phyloP scores from a whole-genome alignment of 2,113 vertebrate species.

The Pyxicephalus adspersus region DNA sequence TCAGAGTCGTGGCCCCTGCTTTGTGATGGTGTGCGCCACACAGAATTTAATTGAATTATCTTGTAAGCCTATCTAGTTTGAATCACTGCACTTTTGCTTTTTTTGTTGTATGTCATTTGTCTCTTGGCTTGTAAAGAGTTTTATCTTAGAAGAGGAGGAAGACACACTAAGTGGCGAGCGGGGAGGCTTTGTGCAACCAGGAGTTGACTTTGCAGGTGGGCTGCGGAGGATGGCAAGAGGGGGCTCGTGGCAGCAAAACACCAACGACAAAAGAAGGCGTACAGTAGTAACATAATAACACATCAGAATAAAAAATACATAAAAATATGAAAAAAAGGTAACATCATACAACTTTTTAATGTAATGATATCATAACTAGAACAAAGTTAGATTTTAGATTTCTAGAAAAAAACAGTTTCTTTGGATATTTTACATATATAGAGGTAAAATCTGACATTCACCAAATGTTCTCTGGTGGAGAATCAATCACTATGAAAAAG shows the following conservation, averaged over 20 bases:
- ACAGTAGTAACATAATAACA: background rate
- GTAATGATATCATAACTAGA: no score
- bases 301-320: background rate
- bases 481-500: no score
- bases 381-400: no score
- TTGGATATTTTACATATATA: no score
- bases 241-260: background rate
- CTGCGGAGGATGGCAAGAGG: background rate
- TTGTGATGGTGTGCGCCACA: slow-evolving; percentile 78
- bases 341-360: no score
- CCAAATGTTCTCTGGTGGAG: no score
- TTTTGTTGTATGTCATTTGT: slow-evolving; percentile 76
- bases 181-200: slow-evolving; percentile 65
- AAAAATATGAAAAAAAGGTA: no score
- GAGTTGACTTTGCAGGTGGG: slow-evolving; percentile 71
- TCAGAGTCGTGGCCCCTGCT: slow-evolving; percentile 70
- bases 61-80: slow-evolving; percentile 82
- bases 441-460: no score
- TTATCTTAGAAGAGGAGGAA: slow-evolving; percentile 62
- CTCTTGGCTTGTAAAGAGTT: slow-evolving; percentile 71
- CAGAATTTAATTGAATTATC: slow-evolving; percentile 84
- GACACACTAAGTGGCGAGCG: slow-evolving; percentile 62
- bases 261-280: background rate
- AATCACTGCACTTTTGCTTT: slow-evolving; percentile 79
- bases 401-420: no score